A percentile compares a stretch with the other conserved stretches of the same genome.
These are phyloP conservation scores for Spheniscus humboldti DNA, from an alignment of 2,797 vertebrate genomes.

Conservation along the genomic window DNA sequence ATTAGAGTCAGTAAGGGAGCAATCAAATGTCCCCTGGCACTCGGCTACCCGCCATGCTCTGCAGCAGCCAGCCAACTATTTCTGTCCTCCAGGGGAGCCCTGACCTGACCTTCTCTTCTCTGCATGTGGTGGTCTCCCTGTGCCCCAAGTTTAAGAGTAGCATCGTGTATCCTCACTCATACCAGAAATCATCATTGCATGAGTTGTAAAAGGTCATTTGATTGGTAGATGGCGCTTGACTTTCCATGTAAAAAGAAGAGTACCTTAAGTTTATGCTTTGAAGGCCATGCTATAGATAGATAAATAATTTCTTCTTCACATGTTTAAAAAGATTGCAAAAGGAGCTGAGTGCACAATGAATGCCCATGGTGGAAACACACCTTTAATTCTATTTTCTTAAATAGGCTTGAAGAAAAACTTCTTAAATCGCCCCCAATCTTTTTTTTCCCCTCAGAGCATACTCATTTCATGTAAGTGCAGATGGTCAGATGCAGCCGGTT, in stretches of 20 bases:
- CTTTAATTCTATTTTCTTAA: neutral
- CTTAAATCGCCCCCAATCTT: neutral
- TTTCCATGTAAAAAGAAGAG: neutral
- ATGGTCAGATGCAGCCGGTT: conserved; percentile 85
- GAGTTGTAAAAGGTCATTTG: neutral
- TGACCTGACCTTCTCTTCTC: neutral
- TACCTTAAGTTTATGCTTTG: neutral
- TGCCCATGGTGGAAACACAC: neutral
- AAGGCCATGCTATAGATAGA: neutral
- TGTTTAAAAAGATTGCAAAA: neutral
- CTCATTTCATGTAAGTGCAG: conserved; percentile 88
- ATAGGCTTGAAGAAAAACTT: neutral
- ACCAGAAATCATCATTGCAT: neutral
- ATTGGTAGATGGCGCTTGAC: neutral
- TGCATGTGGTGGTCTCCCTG: neutral
- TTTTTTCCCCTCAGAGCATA: conserved; percentile 75
- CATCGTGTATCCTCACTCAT: neutral
- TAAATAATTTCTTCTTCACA: neutral
- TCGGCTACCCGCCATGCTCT: neutral
- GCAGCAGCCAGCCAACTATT: neutral
- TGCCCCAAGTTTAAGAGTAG: neutral
- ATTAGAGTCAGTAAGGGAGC: neutral
- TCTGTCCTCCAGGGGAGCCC: neutral
- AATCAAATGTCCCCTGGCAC: neutral
- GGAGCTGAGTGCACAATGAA: neutral